A percentile compares a stretch with the other conserved stretches of the same genome.
These are phyloP conservation scores for Cerastis rubricosa DNA, from an alignment of 2,888 invertebrate genomes.

Conservation along the genomic window DNA sequence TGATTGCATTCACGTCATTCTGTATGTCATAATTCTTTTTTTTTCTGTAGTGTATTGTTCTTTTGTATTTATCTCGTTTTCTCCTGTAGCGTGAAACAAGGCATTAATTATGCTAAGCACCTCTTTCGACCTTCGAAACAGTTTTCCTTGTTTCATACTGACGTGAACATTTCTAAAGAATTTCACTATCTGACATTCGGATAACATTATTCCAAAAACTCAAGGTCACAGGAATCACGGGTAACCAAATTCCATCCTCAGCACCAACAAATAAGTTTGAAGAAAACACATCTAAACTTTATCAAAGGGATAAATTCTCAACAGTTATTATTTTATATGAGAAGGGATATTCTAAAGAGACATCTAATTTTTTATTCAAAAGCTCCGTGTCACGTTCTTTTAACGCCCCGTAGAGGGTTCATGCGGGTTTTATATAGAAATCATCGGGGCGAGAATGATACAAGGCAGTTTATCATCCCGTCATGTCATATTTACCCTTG, in stretches of 20 bases:
- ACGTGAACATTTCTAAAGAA: background rate
- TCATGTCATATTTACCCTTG: conserved; percentile 76
- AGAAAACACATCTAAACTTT: background rate
- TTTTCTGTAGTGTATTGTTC: no score
- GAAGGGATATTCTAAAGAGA: conserved; percentile 51
- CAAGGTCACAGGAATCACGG: no score
- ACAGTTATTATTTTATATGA: conserved; percentile 30
- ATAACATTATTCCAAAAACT: background rate
- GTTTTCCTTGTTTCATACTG: background rate
- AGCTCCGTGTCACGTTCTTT: conserved; percentile 56
- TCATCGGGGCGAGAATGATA: conserved; percentile 77
- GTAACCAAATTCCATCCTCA: background rate
- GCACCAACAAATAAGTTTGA: background rate
- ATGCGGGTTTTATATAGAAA: conserved; percentile 66
- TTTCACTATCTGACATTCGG: background rate
- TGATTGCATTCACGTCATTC: no score
- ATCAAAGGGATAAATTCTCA: background rate
- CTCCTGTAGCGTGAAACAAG: background rate
- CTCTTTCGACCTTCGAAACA: background rate
- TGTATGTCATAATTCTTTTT: no score
- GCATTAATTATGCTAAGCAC: background rate
- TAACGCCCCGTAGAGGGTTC: conserved; percentile 65
- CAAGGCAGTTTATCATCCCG: conserved; percentile 78
- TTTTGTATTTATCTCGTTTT: background rate
- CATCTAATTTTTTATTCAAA: conserved; percentile 63